Percentiles rank a stretch among this genome's conserved stretches.
These are phyloP conservation scores for Danio kyathit DNA, from an alignment of 2,797 vertebrate genomes.

Conservation along the genomic window DNA sequence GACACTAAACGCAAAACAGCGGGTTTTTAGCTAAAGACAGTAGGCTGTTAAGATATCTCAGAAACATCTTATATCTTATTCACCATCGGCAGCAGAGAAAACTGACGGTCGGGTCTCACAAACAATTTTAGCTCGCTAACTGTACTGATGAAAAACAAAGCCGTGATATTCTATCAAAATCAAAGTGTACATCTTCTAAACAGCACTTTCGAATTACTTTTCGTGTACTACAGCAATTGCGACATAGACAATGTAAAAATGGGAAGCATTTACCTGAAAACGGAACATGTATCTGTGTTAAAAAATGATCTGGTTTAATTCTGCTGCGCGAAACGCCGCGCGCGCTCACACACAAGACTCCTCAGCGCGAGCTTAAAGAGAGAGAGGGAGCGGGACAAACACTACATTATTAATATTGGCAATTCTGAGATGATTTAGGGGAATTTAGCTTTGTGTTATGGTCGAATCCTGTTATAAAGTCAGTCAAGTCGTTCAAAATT, in stretches of 20 bases:
- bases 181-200: neutral
- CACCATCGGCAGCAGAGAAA: slow-evolving; percentile 45
- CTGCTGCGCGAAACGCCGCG: slow-evolving; percentile 71
- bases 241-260: rapidly evolving
- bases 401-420: too few species aligned
- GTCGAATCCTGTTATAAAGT: neutral
- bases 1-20: neutral
- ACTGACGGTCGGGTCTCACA: slow-evolving; percentile 68
- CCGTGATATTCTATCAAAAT: neutral
- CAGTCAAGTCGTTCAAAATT: too few species aligned
- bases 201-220: rapidly evolving
- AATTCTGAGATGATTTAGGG: too few species aligned
- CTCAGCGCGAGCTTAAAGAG: slow-evolving; percentile 27
- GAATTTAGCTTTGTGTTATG: neutral
- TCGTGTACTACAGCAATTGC: rapidly evolving
- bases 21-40: neutral
- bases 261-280: slow-evolving; percentile 76
- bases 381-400: neutral
- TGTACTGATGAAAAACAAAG: slow-evolving; percentile 70
- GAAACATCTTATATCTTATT: neutral
- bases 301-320: slow-evolving; percentile 55
- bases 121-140: slow-evolving; percentile 52
- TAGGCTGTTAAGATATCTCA: neutral
- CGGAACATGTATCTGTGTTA: slow-evolving; percentile 81
- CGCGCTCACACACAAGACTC: slow-evolving; percentile 57